phyloP scores from a whole-genome alignment of 2,888 invertebrate species.

The Lomographa bimaculata region DNA sequence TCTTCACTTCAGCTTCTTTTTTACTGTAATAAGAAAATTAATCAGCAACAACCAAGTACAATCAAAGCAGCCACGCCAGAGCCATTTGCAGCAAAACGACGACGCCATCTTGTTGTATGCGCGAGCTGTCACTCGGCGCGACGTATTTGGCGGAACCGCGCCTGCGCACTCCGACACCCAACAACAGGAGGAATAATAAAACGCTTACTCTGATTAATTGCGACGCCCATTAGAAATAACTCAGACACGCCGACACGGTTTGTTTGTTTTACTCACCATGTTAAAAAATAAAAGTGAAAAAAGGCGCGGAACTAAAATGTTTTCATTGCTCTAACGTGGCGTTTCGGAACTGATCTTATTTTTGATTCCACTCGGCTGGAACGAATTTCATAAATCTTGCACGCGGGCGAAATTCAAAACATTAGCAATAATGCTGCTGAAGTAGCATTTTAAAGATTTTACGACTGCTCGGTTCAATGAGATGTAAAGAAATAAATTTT shows the following conservation, averaged over 20 bases:
- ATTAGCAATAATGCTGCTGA: not conserved
- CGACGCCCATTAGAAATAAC: conserved; percentile 37
- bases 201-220: conserved; percentile 73
- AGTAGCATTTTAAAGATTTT: conserved; percentile 9
- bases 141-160: conserved; percentile 65
- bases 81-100: conserved; percentile 56
- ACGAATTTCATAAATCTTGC: conserved; percentile 53
- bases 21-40: too few species aligned
- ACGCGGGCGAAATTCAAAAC: conserved; percentile 19
- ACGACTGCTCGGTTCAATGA: conserved; percentile 2
- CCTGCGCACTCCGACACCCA: conserved; percentile 39
- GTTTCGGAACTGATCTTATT: conserved; percentile 46
- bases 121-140: conserved; percentile 51
- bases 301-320: conserved; percentile 56
- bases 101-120: conserved; percentile 35
- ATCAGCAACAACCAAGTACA: too few species aligned
- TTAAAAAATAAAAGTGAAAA: conserved; percentile 46
- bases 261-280: conserved; percentile 32
- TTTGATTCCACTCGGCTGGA: conserved; percentile 47
- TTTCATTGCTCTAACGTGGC: conserved; percentile 40
- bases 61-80: conserved; percentile 57
- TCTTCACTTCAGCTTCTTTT: too few species aligned
- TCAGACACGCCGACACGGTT: conserved; percentile 22
- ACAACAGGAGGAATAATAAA: conserved; percentile 62
- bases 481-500: too few species aligned